Base-by-base conservation (phyloP, 2,888 invertebrate genomes). In the Halictus ligatus region DNA sequence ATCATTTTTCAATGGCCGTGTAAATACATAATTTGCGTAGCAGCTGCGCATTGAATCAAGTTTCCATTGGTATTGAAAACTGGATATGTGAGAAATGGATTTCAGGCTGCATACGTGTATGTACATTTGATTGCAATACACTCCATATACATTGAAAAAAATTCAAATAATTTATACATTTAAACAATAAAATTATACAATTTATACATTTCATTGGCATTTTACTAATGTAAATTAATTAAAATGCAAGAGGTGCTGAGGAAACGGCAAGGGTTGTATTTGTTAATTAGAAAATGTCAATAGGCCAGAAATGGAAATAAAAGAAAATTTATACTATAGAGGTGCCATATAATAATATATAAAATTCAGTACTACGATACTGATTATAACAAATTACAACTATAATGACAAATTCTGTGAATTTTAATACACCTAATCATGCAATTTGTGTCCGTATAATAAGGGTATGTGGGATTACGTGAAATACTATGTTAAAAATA, bases 1-100 rank as follows among this genome's bases (percentile, higher is more conserved):
- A 60, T 60, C 73, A 58, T 84, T 84, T 76, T 64, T 77, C 83
- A 84, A 82, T 82, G 76, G 48, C n/a, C 73, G 25, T 29, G 60
- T 2, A 29, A 29, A 60, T 60, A 54, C 76, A 48, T 81, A 76
- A 67, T 35, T 82, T 40, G 81, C 46, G 46, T 35, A 60, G 50
- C 25, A 18, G 2, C 46, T 72, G 48, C 60, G 58, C 60, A 40
- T 81, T 72, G 77, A 77, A 72, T 81, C 80, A 74, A 58, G 67
- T 74, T 80, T 69, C 72, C 67, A 72, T 18, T 46, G 74, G 46
- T 35, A 35, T 35, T 25, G 54, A 67, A 64, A 46, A 60, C 13
- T 46, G 64, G 48, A 29, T 76, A 48, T 29, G 21, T 48, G 48
- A 67, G 76, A 46, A 25, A 35, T 29, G 64, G 46, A 67, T 84